phyloP scores from a whole-genome alignment of 2,113 vertebrate species.

The Pangasianodon gigas region DNA sequence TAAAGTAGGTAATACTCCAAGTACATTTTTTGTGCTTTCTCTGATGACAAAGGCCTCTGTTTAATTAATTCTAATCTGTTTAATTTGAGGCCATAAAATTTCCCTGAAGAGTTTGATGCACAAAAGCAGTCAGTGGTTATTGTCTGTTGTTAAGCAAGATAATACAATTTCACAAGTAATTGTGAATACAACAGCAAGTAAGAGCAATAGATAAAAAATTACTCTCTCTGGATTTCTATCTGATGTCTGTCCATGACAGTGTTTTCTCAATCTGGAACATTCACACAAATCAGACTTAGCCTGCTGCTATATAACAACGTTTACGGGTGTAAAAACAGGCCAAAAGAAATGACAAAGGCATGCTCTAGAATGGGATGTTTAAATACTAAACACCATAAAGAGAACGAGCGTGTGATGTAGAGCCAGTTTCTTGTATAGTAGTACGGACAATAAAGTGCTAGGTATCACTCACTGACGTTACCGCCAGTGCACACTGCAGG shows the following conservation, averaged over 20 bases:
- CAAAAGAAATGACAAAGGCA: conserved; percentile 24
- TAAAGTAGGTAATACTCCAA: conserved; percentile 43
- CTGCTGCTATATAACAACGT: conserved; percentile 21
- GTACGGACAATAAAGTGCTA: conserved; percentile 44
- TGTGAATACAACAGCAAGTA: conserved; percentile 15
- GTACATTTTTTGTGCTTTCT: conserved; percentile 37
- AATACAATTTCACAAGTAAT: conserved; percentile 4
- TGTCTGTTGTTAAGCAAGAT: conserved; percentile 69
- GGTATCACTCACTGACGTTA: conserved; percentile 37
- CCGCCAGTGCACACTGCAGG: conserved; percentile 14
- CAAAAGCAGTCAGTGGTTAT: conserved; percentile 68
- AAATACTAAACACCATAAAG: conserved; percentile 53
- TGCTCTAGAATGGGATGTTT: conserved; percentile 39
- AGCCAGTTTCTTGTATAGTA: conserved; percentile 21
- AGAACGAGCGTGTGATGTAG: conserved; percentile 42
- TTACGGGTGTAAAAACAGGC: conserved; percentile 37
- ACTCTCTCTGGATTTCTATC: conserved; percentile 5
- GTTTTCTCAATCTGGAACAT: conserved; percentile 38
- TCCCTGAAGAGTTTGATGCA: conserved; percentile 67
- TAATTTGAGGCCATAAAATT: conserved; percentile 75
- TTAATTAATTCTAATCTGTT: conserved; percentile 75
- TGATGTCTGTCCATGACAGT: conserved; percentile 22
- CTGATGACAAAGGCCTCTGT: conserved; percentile 57
- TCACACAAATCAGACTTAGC: conserved; percentile 24
- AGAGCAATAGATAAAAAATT: not conserved